phyloP scores from a whole-genome alignment of 2,888 invertebrate genomes.

The Drosophila merina region DNA sequence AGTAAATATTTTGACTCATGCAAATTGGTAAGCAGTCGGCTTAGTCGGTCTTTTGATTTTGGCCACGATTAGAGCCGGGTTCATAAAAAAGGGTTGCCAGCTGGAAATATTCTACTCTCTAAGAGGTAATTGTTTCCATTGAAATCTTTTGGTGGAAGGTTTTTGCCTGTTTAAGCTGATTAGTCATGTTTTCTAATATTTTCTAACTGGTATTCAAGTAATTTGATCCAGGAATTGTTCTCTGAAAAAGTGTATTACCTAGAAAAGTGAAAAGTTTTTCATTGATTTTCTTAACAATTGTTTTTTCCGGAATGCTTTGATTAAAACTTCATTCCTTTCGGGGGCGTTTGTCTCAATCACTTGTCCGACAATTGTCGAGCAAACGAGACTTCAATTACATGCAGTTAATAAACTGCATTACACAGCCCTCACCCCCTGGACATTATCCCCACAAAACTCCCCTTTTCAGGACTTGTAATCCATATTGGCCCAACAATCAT shows the following conservation, averaged over 20 bases:
- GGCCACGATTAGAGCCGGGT: conserved; percentile 11
- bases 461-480: conserved; percentile 16
- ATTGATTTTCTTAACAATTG: conserved; percentile 22
- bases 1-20: conserved; percentile 74
- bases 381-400: conserved; percentile 40
- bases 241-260: not conserved
- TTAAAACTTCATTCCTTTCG: conserved; percentile 29
- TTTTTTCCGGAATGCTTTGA: conserved; percentile 16
- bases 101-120: no score
- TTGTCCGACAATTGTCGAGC: conserved; percentile 39
- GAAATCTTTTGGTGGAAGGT: not conserved
- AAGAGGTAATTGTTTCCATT: not conserved
- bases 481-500: conserved; percentile 69
- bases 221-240: not conserved
- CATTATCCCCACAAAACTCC: not conserved
- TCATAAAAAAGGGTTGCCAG: conserved; percentile 19
- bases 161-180: not conserved
- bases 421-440: conserved; percentile 1
- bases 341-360: conserved; percentile 31
- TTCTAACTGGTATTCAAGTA: not conserved
- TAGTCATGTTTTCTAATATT: not conserved
- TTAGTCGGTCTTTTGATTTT: conserved; percentile 11
- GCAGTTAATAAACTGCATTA: conserved; percentile 14
- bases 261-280: not conserved
- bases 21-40: conserved; percentile 34